Conservation (phyloP, 64 coral and sea anemone genomes). For the Actinia equina region DNA sequence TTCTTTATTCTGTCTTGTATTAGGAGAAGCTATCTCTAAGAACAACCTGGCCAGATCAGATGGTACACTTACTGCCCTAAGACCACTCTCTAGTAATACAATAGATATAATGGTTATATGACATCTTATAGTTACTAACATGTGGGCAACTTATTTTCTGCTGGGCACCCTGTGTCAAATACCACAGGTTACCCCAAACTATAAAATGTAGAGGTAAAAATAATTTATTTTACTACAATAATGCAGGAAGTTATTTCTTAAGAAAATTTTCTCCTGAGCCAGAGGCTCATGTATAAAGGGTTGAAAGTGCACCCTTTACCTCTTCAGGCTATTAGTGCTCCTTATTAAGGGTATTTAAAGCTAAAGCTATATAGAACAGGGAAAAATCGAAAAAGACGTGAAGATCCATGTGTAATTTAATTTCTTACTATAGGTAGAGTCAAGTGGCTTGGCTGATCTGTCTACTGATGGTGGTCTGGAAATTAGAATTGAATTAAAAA, state of each 20-base stretch:
- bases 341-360: no score
- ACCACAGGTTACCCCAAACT: background rate
- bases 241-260: no score
- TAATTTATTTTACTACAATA: no score
- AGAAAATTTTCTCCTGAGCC: no score
- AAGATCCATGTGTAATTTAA: background rate
- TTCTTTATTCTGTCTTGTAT: conserved; percentile 87
- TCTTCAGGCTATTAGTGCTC: background rate
- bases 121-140: no score
- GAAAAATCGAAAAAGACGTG: no score
- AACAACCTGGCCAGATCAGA: conserved; percentile 73
- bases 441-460: conserved; percentile 71
- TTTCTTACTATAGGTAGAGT: conserved; percentile 19
- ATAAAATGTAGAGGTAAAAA: background rate
- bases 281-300: no score
- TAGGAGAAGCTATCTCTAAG: conserved; percentile 89
- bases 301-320: no score
- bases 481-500: background rate
- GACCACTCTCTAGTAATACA: conserved; percentile 21
- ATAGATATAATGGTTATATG: background rate
- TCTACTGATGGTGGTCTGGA: conserved; percentile 61
- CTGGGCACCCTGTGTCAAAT: background rate
- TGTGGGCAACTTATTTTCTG: background rate
- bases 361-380: no score
- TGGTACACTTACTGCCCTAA: conserved; percentile 74